Conservation (phyloP, 1,140 invertebrate genomes). For the Cecropterus lyciades region DNA sequence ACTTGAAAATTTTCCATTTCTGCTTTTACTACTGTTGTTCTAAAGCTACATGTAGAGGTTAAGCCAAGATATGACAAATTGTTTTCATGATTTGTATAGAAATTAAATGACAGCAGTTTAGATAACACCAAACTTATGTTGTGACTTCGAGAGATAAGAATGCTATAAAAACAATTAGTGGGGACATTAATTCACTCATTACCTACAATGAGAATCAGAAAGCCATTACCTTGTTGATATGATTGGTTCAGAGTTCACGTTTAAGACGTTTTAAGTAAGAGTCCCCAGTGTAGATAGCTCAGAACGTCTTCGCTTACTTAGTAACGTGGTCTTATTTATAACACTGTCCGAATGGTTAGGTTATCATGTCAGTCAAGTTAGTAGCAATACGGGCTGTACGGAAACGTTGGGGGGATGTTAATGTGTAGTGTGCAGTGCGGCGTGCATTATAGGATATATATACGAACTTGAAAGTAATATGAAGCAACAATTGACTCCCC, state of each 20-base stretch:
- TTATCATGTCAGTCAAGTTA: background rate
- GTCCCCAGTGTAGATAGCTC: background rate
- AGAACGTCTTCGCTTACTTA: background rate
- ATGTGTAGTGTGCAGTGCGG: conserved; percentile 41
- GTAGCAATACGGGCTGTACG: background rate
- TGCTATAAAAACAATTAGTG: conserved; percentile 1
- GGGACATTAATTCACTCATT: conserved; percentile 8
- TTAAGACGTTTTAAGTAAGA: background rate
- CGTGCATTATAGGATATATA: conserved; percentile 54
- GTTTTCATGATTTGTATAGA: conserved; percentile 16
- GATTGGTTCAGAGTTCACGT: background rate
- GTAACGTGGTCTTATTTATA: background rate
- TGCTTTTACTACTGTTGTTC: conserved; percentile 5
- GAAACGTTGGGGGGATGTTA: background rate
- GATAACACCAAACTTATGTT: conserved; percentile 9
- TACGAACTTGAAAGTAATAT: conserved; percentile 46
- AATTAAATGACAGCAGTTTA: conserved; percentile 4
- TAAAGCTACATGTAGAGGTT: conserved; percentile 13
- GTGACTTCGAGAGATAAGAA: background rate
- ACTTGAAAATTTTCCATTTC: conserved; percentile 1
- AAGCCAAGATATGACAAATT: conserved; percentile 11
- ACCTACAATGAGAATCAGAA: background rate
- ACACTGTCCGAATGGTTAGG: background rate
- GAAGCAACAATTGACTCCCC: conserved; percentile 65
- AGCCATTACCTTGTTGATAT: background rate